phyloP scores from a whole-genome alignment of 2,797 vertebrate species.

The Pachyuromys duprasi region DNA sequence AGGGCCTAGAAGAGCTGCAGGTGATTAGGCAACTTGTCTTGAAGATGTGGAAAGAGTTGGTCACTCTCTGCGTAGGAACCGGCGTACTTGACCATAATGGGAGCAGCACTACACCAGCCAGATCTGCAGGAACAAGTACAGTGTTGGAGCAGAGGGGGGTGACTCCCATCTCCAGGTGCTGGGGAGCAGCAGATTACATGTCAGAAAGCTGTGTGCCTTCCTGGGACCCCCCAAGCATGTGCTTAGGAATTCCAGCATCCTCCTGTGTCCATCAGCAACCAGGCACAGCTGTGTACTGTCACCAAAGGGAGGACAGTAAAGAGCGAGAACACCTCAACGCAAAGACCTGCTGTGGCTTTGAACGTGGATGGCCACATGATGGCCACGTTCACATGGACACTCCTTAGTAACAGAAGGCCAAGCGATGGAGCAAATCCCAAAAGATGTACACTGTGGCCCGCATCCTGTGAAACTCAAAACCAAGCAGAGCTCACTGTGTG shows the following conservation, averaged over 20 bases:
- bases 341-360: not conserved
- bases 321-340: not conserved
- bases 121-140: too few relatives aligned
- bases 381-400: fast-evolving
- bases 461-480: not conserved
- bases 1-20: not conserved
- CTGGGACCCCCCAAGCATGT: not conserved
- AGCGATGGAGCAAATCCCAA: not conserved
- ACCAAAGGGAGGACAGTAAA: too few relatives aligned
- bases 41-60: not conserved
- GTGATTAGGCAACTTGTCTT: not conserved
- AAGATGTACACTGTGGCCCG: not conserved
- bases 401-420: not conserved
- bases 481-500: too few relatives aligned
- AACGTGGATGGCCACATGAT: not conserved
- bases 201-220: not conserved
- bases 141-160: not conserved
- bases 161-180: not conserved
- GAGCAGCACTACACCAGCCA: not conserved
- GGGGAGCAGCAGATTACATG: too few relatives aligned
- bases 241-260: not conserved
- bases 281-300: not conserved
- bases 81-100: not conserved
- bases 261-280: not conserved
- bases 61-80: not conserved